Evolutionary conservation across 2,888 invertebrate species (phyloP).

Genomic region (Nematopogon swammerdamellus): DNA sequence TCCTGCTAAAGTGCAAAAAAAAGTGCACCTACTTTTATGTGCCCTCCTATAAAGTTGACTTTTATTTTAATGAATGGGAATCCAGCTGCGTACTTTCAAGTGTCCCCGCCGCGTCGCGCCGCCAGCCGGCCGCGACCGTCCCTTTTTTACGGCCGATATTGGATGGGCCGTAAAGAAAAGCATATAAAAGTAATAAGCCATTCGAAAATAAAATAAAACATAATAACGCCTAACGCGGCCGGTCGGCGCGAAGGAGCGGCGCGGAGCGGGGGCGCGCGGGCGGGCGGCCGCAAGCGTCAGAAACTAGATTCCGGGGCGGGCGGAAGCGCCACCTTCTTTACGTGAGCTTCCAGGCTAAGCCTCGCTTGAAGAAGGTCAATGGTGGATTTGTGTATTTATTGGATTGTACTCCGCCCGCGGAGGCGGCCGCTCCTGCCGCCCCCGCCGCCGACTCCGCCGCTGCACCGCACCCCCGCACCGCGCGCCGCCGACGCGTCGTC

Average conservation of each 20-base stretch:
- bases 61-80: not conserved
- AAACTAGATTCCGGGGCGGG: not conserved
- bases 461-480: not conserved
- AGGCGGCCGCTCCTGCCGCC: conserved; percentile 19
- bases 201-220: not conserved
- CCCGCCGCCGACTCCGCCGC: conserved; percentile 38
- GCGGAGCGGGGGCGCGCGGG: not conserved
- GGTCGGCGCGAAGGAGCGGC: not conserved
- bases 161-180: not conserved
- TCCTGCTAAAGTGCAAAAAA: too few relatives aligned
- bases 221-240: not conserved
- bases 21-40: not conserved
- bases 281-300: not conserved
- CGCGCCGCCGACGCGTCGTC: conserved; percentile 20
- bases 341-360: conserved; percentile 11
- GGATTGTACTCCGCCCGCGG: conserved; percentile 20
- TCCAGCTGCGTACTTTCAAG: not conserved
- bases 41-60: not conserved
- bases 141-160: not conserved
- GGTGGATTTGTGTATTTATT: conserved; percentile 48
- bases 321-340: not conserved
- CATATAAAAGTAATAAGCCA: not conserved
- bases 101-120: not conserved
- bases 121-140: not conserved
- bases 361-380: conserved; percentile 33